These are phyloP conservation scores for Thysanoteuthis rhombus DNA, from an alignment of 2,888 invertebrate genomes.

Conservation along the genomic window DNA sequence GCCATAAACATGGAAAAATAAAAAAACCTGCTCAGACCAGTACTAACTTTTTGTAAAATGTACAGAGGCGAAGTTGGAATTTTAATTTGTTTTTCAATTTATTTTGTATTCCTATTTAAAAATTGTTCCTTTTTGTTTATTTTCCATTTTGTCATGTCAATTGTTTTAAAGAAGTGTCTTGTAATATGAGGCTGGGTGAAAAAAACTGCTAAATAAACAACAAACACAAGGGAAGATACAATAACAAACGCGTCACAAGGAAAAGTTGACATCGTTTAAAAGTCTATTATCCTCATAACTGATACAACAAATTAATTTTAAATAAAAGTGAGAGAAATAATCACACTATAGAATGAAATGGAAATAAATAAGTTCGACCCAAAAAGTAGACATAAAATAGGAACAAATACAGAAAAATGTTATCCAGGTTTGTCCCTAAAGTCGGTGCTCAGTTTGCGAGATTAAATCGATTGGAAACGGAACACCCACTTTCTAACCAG, in stretches of 20 bases:
- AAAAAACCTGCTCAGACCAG: too few species aligned
- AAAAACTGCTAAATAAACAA: neutral
- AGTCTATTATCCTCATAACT: neutral
- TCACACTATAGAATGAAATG: neutral
- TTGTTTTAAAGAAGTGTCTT: neutral
- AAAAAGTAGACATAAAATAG: too few species aligned
- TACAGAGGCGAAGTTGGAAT: too few species aligned
- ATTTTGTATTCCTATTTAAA: too few species aligned
- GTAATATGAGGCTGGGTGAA: neutral
- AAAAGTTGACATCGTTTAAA: neutral
- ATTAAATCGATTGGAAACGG: neutral
- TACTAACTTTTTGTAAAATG: too few species aligned
- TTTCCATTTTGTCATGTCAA: too few species aligned
- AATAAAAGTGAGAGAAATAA: neutral
- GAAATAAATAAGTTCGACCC: neutral
- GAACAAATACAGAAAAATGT: neutral
- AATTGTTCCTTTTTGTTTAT: too few species aligned
- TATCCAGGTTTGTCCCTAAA: neutral
- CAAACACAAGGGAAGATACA: neutral
- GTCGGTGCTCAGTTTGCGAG: neutral
- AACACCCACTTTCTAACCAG: neutral
- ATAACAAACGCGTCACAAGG: neutral
- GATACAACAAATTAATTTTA: too few species aligned
- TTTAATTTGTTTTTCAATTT: too few species aligned
- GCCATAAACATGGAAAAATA: too few species aligned